Evolutionary conservation across 1,140 invertebrate genomes (phyloP).

Genomic region (Bombus terrestris): DNA sequence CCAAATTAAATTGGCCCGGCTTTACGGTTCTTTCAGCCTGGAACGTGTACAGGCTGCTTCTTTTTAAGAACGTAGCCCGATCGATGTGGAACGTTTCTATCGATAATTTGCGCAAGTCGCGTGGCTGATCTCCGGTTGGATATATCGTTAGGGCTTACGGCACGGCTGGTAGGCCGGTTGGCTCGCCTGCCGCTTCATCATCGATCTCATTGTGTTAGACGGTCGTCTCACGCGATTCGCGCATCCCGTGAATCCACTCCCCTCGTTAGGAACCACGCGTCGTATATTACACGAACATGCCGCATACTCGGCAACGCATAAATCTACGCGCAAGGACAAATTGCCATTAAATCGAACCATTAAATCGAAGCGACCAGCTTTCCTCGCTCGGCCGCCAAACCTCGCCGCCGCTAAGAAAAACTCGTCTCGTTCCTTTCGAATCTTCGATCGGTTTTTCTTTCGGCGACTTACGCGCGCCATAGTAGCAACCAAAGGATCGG

Average conservation of each 20-base stretch:
- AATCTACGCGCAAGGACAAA: conserved; percentile 58
- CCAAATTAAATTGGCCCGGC: no score
- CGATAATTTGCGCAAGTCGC: conserved; percentile 24
- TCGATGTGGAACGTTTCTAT: neutral
- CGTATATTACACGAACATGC: conserved; percentile 51
- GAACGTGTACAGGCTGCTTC: neutral
- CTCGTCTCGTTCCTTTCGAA: no score
- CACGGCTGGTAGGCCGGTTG: conserved; percentile 11
- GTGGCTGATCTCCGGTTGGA: conserved; percentile 56
- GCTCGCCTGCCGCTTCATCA: conserved; percentile 69
- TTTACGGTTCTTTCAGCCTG: no score
- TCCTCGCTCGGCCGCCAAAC: no score
- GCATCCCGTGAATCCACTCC: conserved; percentile 66
- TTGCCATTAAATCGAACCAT: conserved; percentile 30
- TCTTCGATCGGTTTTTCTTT: no score
- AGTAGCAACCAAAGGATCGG: neutral
- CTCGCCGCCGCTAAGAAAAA: no score
- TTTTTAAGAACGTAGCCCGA: neutral
- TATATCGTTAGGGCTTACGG: neutral
- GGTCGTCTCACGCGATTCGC: conserved; percentile 66
- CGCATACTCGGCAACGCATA: conserved; percentile 49
- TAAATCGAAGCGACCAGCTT: no score
- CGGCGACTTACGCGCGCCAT: no score
- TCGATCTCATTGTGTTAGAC: conserved; percentile 71
- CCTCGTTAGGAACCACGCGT: conserved; percentile 64